Conservation (phyloP, 2,797 vertebrate genomes). For the Danio jaintianensis region DNA sequence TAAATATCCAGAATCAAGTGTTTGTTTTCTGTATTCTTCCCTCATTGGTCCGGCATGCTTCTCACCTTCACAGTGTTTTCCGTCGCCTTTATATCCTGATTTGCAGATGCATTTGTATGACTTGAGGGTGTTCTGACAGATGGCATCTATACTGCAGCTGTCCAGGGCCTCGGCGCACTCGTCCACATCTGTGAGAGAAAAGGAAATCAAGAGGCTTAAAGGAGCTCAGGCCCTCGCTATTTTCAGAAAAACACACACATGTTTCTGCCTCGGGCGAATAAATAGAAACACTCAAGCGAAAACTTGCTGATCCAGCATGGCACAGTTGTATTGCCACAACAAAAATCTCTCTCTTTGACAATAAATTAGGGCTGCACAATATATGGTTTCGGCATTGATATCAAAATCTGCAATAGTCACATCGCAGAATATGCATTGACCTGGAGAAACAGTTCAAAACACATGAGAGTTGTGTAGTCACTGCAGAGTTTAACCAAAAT, state of each 20-base stretch:
- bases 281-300: slow-evolving; percentile 27
- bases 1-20: background rate
- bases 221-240: background rate
- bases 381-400: too few relatives aligned
- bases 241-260: slow-evolving; percentile 8
- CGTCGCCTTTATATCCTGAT: slow-evolving; percentile 95
- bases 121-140: slow-evolving; percentile 97
- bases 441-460: too few relatives aligned
- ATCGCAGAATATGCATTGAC: too few relatives aligned
- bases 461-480: too few relatives aligned
- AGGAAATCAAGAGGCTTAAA: slow-evolving; percentile 35
- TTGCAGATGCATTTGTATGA: slow-evolving; percentile 99
- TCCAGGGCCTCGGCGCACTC: slow-evolving; percentile 96
- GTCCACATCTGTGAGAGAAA: slow-evolving; percentile 86
- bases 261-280: background rate
- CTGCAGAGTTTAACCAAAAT: too few relatives aligned
- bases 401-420: too few relatives aligned
- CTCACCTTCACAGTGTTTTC: slow-evolving; percentile 98
- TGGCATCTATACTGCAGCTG: slow-evolving; percentile 97
- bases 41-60: background rate
- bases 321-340: background rate
- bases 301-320: slow-evolving; percentile 9
- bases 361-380: too few relatives aligned
- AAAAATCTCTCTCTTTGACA: background rate
- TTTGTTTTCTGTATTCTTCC: background rate